Percentiles rank a stretch among this genome's conserved stretches.
phyloP scores from a whole-genome alignment of 53 echinoderm and acorn worm genomes.

The Astropecten irregularis region DNA sequence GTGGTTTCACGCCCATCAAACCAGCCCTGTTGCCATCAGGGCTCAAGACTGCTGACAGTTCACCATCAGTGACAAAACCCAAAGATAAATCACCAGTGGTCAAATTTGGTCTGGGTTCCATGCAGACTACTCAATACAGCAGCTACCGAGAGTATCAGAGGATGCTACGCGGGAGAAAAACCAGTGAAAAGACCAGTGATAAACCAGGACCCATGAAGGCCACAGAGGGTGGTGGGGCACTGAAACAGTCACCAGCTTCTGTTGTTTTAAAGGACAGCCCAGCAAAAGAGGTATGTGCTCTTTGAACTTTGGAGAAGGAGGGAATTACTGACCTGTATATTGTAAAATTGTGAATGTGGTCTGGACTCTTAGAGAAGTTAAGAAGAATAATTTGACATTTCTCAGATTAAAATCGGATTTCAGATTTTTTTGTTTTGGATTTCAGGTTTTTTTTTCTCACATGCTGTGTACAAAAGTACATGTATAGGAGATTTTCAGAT shows the following conservation, averaged over 20 bases:
- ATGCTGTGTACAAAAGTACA: no score
- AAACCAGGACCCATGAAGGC: constrained; percentile 45
- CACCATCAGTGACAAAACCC: background rate
- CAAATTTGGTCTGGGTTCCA: constrained; percentile 23
- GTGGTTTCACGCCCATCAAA: background rate
- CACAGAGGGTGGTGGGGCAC: constrained; percentile 43
- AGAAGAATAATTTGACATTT: no score
- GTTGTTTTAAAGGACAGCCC: constrained; percentile 5
- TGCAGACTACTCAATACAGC: constrained; percentile 12
- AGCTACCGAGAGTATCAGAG: constrained; percentile 82
- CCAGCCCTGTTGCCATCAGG: background rate
- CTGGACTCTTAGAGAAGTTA: no score
- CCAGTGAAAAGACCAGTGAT: constrained; percentile 18
- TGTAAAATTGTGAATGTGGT: no score
- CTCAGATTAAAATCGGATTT: no score
- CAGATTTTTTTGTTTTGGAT: no score
- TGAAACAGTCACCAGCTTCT: background rate
- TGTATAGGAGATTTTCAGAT: no score
- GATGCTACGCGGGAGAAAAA: constrained; percentile 58
- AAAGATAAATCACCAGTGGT: constrained; percentile 7
- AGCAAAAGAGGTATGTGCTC: constrained; percentile 30
- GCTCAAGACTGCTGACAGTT: background rate
- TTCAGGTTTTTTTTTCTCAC: no score
- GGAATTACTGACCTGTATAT: no score
- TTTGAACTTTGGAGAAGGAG: no score